These are phyloP conservation scores for Aurelia aurita DNA, from an alignment of 30 jellyfish, hydroid and myxozoan genomes.

Conservation along the genomic window DNA sequence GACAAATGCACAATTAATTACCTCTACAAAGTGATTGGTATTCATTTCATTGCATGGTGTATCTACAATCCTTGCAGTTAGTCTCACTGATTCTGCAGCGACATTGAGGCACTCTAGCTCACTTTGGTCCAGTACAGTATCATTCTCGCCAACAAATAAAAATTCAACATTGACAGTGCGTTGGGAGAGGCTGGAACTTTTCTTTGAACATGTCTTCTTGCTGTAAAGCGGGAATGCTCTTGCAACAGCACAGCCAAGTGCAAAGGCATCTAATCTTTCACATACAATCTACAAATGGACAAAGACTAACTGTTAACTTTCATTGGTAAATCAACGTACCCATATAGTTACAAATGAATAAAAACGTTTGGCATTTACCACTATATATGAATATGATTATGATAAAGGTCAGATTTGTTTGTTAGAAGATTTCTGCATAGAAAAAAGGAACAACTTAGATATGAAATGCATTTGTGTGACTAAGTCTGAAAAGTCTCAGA, in stretches of 20 bases:
- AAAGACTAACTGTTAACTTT: background rate
- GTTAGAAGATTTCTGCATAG: no score
- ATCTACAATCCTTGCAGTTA: constrained; percentile 95
- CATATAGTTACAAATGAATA: background rate
- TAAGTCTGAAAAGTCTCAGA: no score
- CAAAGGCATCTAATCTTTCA: constrained; percentile 81
- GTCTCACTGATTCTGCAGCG: constrained; percentile 86
- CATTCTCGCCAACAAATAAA: constrained; percentile 78
- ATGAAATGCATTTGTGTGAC: no score
- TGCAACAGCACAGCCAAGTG: constrained; percentile 93
- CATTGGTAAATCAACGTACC: background rate
- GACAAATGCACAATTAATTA: background rate
- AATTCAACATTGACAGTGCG: constrained; percentile 66
- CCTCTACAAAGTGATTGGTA: constrained; percentile 87
- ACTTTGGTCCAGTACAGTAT: constrained; percentile 27
- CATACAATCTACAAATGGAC: constrained; percentile 80
- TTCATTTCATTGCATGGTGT: constrained; percentile 94
- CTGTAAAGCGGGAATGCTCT: constrained; percentile 83
- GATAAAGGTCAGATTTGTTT: no score
- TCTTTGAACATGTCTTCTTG: constrained; percentile 49
- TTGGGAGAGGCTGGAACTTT: background rate
- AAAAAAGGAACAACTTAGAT: no score
- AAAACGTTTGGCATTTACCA: background rate
- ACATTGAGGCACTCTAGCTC: constrained; percentile 73
- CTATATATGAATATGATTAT: background rate